These are phyloP conservation scores for Girardinichthys multiradiatus DNA, from an alignment of 2,113 vertebrate genomes.

Conservation along the genomic window DNA sequence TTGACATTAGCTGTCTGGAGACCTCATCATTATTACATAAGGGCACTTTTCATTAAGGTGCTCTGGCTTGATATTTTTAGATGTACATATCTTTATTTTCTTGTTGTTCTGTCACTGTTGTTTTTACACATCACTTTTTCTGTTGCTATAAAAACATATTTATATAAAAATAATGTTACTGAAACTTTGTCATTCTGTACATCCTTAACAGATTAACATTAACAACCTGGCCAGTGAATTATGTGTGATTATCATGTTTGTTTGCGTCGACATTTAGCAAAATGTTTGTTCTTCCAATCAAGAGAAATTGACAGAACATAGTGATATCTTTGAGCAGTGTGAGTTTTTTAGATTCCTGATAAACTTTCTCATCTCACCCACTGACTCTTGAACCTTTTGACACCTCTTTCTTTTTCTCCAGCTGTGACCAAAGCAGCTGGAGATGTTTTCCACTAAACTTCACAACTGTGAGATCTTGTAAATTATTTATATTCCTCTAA, in stretches of 20 bases:
- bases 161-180: not conserved
- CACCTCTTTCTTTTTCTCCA: not conserved
- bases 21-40: not conserved
- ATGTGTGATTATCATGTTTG: not conserved
- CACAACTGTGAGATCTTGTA: not conserved
- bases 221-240: not conserved
- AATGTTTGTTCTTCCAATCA: not conserved
- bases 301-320: not conserved
- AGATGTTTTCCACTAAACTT: not conserved
- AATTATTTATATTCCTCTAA: not conserved
- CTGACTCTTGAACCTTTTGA: not conserved
- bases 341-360: too few relatives aligned
- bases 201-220: not conserved
- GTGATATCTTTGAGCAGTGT: too few relatives aligned
- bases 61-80: not conserved
- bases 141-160: not conserved
- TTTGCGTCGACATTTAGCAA: not conserved
- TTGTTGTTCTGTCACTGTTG: not conserved
- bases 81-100: not conserved
- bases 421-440: not conserved
- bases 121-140: not conserved
- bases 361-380: too few relatives aligned
- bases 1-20: not conserved
- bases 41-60: slow-evolving; percentile 1
- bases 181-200: not conserved